phyloP scores from a whole-genome alignment of 2,888 invertebrate genomes.

The Chymomyza caudatula region DNA sequence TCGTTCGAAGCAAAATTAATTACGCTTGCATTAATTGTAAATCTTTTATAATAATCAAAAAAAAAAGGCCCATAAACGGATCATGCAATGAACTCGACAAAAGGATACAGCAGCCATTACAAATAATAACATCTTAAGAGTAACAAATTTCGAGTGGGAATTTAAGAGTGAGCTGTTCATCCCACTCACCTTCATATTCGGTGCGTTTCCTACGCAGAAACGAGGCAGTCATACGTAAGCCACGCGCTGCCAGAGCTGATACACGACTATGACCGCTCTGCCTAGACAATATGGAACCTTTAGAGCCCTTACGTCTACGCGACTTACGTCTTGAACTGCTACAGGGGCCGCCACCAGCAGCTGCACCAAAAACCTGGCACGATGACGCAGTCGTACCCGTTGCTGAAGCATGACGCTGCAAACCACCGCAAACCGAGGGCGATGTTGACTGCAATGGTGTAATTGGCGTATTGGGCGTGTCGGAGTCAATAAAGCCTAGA shows the following conservation, averaged over 20 bases:
- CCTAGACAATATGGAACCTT: constrained; percentile 69
- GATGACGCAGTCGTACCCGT: constrained; percentile 55
- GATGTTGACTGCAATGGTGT: constrained; percentile 49
- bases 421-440: constrained; percentile 18
- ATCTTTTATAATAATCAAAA: no score
- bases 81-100: neutral
- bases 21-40: no score
- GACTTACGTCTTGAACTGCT: constrained; percentile 35
- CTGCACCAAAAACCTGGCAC: constrained; percentile 27
- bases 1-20: no score
- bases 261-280: constrained; percentile 58
- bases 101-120: neutral
- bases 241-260: constrained; percentile 58
- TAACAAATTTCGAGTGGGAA: neutral
- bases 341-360: constrained; percentile 5
- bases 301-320: constrained; percentile 67
- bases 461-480: constrained; percentile 66
- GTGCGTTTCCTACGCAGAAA: constrained; percentile 73
- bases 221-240: constrained; percentile 74
- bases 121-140: neutral
- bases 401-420: constrained; percentile 36
- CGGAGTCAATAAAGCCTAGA: constrained; percentile 72
- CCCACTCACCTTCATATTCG: constrained; percentile 76
- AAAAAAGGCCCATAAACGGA: no score
- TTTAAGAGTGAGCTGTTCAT: neutral